Percentiles rank a stretch among this genome's conserved stretches.
phyloP scores from a whole-genome alignment of 2,113 vertebrate species.

The Nothocercus julius region DNA sequence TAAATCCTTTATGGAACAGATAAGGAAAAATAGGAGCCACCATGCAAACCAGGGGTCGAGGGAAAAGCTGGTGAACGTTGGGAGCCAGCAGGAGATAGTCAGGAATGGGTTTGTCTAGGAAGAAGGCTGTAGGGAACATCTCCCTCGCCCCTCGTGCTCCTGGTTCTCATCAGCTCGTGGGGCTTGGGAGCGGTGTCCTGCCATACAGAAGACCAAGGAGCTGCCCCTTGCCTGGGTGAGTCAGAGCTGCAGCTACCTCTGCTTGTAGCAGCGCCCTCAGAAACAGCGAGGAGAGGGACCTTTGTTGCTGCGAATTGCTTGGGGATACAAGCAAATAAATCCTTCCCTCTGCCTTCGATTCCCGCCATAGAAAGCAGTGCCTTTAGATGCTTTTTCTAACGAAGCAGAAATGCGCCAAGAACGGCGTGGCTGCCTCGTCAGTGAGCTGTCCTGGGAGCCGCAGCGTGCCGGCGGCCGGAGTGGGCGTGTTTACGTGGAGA shows the following conservation, averaged over 20 bases:
- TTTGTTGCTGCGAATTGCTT: neutral
- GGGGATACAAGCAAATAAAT: neutral
- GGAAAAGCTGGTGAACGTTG: too few relatives aligned
- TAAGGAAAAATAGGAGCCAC: neutral
- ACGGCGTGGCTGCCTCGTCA: rapidly evolving
- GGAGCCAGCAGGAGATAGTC: too few relatives aligned
- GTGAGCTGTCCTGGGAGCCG: neutral
- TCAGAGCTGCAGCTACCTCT: too few relatives aligned
- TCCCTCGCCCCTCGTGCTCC: too few relatives aligned
- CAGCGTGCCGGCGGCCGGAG: neutral
- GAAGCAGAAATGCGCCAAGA: neutral
- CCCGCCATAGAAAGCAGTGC: neutral
- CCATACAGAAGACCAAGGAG: too few relatives aligned
- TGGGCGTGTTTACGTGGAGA: too few relatives aligned
- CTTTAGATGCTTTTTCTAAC: neutral
- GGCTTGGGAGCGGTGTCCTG: too few relatives aligned
- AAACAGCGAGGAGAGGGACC: neutral
- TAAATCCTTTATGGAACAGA: too few relatives aligned
- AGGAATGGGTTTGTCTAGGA: too few relatives aligned
- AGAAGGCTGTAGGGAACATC: too few relatives aligned
- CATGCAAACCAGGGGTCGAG: neutral
- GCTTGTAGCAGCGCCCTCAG: neutral
- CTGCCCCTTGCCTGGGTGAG: too few relatives aligned
- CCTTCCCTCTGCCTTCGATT: neutral
- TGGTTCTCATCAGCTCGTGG: too few relatives aligned